These are phyloP conservation scores for Acyrthosiphon pisum DNA, from an alignment of 1,140 invertebrate genomes.

Conservation along the genomic window DNA sequence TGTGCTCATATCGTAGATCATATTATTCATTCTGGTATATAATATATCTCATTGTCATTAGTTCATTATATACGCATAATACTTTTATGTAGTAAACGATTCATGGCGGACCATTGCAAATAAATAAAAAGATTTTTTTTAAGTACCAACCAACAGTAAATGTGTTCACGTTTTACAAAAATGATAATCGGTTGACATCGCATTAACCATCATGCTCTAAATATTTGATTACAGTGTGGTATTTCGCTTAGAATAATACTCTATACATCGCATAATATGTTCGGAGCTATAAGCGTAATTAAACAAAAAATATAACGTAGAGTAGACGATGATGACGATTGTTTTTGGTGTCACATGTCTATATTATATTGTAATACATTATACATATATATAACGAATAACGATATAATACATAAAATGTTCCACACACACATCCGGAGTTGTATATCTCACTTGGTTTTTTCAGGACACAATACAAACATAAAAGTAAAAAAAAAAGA, in stretches of 20 bases:
- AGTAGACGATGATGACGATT: neutral
- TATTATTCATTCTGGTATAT: neutral
- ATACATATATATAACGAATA: too few relatives aligned
- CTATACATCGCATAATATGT: neutral
- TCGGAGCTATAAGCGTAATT: neutral
- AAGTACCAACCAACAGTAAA: neutral
- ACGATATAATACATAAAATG: neutral
- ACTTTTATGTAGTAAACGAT: neutral
- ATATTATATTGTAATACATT: neutral
- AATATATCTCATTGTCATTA: neutral
- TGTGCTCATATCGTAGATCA: neutral
- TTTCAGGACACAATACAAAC: neutral
- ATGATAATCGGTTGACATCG: neutral
- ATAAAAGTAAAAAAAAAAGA: neutral
- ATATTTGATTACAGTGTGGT: constrained; percentile 22
- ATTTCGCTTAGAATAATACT: constrained; percentile 18
- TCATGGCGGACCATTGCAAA: neutral
- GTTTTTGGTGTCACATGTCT: neutral
- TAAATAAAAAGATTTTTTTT: neutral
- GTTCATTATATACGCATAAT: neutral
- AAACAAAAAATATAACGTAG: neutral
- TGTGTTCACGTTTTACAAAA: neutral
- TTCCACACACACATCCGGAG: neutral
- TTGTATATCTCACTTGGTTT: neutral
- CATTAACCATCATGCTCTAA: neutral